Evolutionary conservation across 2,113 vertebrate species (phyloP), one percentile per base, ranked within the genome.

Genomic region (Lathamus discolor): DNA sequence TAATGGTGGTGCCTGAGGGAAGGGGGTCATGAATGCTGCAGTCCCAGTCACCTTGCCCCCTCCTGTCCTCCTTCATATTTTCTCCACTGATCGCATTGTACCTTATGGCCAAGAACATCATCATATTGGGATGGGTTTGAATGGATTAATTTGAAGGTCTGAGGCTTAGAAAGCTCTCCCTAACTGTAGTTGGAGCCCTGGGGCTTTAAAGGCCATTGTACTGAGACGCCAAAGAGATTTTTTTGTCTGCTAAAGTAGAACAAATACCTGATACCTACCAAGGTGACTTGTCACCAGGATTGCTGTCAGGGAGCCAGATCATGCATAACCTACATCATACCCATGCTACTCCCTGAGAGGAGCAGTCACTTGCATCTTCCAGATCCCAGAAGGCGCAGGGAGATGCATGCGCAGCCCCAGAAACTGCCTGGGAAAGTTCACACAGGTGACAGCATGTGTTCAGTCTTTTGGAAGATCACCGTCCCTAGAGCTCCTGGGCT

Each of bases 71-170:
- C 41, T 35, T 77, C 2, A 0, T 90, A 72, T 80, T 52, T 81
- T 82, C 77, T 81, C 43, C 0, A 1, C 52, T 93, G 81, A 84
- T 91, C 6, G 0, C 69, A 52, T 61, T 92, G 73, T 91, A 81
- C 81, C 69, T 95, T 86, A 52, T 15, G 43, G 61, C 69, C 54
- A 62, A 83, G 83, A 88, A 81, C 86, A 69, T 86, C 86, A 69
- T 86, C 88, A 68, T 54, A 69, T 3, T 51, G 70, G 86, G 80
- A 73, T 93, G 59, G 14, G 31, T 93, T 96, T 97, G 95, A 96
- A 88, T 49, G 76, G 85, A 96, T 94, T 97, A 87, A 79, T 87
- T 69, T 81, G 80, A 92, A 94, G 46, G 88, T 82, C 29, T 89
- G 81, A 8, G 5, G 81, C 88, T 96, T 89, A 91, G 83, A 87